phyloP scores from a whole-genome alignment of 2,888 invertebrate species.

The Ypsolopha sequella region DNA sequence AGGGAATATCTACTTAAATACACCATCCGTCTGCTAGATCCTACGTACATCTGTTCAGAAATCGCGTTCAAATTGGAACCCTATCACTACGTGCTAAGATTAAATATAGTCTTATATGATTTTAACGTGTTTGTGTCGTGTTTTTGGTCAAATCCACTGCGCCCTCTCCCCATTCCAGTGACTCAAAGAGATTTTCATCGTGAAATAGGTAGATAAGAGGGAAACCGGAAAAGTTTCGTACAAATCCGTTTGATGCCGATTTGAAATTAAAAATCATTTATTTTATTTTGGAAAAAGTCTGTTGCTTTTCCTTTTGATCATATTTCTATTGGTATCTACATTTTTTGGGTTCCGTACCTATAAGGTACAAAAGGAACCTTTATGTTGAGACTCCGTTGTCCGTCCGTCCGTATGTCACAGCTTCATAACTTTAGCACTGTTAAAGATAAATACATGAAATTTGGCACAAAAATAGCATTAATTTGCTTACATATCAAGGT shows the following conservation, averaged over 20 bases:
- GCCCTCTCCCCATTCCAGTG: background rate
- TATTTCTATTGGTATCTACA: too few relatives aligned
- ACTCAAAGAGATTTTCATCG: conserved; percentile 1
- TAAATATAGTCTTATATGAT: background rate
- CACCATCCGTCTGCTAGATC: background rate
- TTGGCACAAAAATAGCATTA: too few relatives aligned
- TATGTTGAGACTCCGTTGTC: too few relatives aligned
- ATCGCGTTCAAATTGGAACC: background rate
- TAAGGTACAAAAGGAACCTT: too few relatives aligned
- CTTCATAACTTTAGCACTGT: too few relatives aligned
- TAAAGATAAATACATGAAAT: too few relatives aligned
- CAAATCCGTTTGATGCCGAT: background rate
- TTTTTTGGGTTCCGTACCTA: too few relatives aligned
- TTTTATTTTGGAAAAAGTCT: too few relatives aligned
- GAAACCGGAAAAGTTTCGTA: background rate
- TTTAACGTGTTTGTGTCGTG: background rate
- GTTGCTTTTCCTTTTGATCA: too few relatives aligned
- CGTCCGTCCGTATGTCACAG: too few relatives aligned
- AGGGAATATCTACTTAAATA: background rate
- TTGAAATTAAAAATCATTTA: background rate
- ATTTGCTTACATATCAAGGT: too few relatives aligned
- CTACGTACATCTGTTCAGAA: background rate
- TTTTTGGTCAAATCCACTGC: background rate
- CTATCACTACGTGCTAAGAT: background rate
- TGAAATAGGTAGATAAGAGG: background rate